phyloP scores from a whole-genome alignment of 2,113 vertebrate species.

The Ciconia maguari region DNA sequence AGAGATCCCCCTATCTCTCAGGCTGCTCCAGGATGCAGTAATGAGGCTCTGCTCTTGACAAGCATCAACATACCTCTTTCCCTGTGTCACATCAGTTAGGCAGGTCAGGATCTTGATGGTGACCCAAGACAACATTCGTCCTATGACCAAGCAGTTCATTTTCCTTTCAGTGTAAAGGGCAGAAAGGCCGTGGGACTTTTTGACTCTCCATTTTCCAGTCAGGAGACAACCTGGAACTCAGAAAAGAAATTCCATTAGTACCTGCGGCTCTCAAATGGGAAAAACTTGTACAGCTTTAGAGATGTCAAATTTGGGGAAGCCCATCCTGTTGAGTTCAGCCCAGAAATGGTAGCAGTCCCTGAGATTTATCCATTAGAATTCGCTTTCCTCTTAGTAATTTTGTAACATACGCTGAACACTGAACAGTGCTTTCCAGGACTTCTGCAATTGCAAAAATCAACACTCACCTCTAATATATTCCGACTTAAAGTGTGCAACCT shows the following conservation, averaged over 20 bases:
- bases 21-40: neutral
- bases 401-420: neutral
- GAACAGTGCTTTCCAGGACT: slow-evolving; percentile 48
- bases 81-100: neutral
- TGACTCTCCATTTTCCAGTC: neutral
- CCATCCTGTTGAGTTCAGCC: neutral
- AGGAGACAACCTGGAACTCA: neutral
- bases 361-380: neutral
- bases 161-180: neutral
- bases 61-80: slow-evolving; percentile 12
- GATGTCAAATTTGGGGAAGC: neutral
- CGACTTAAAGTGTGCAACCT: slow-evolving; percentile 83
- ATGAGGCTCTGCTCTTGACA: neutral
- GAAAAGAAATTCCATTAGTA: neutral
- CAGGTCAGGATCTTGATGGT: slow-evolving; percentile 30
- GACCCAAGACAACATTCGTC: slow-evolving; percentile 26
- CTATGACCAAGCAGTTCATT: neutral
- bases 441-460: slow-evolving; percentile 62
- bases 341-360: neutral
- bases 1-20: neutral
- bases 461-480: slow-evolving; percentile 75
- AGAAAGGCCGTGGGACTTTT: neutral
- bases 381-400: slow-evolving; percentile 18
- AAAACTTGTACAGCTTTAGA: neutral
- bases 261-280: neutral